Evolutionary conservation across 2,797 vertebrate species (phyloP), one percentile per base, ranked within the genome.

Genomic region (Anabas testudineus): DNA sequence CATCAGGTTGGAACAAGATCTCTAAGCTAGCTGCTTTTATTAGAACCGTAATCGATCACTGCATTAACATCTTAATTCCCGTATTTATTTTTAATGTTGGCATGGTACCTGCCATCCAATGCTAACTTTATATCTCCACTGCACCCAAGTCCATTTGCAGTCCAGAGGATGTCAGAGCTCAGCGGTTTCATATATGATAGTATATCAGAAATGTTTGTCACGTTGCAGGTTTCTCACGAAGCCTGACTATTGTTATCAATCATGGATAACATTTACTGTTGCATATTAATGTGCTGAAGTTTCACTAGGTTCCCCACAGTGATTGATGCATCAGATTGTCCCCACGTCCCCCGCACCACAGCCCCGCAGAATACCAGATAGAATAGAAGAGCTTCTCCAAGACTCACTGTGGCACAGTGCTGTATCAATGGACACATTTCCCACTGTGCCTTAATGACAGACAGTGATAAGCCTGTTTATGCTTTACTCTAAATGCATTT

Each of bases 271-370:
- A 62, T 78, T 76, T 61, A 72, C 67, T 74, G 67, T 71, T 83
- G 72, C 78, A 83, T 84, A 81, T 84, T 77, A 79, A 81, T 81
- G 77, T 19, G 7, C 37, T 70, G 53, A 60, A 61, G 63, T 77
- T 76, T 83, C 74, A 79, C 54, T 51, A 56, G 65, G 59, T 80
- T 67, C 72, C 30, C 54, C 45, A 30, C 19, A 13, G 42, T 84
- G 82, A 85, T 81, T 76, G 73, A 89, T 84, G 65, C 63, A 26
- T 65, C 72, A 71, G 63, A 81, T 67, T 79, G 63, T 67, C 30
- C 57, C 37, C 15, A 32, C 60, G 64, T 58, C 60, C 63, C 57
- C 30, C 8, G 56, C 52, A 4, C 22, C 42, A 14, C 75, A 67
- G 37, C 43, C 28, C 49, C 32, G 55, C 64, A 64, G 67, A 70